Base-by-base conservation (phyloP, 2,797 vertebrate species). In the Atherinosoma microstoma region DNA sequence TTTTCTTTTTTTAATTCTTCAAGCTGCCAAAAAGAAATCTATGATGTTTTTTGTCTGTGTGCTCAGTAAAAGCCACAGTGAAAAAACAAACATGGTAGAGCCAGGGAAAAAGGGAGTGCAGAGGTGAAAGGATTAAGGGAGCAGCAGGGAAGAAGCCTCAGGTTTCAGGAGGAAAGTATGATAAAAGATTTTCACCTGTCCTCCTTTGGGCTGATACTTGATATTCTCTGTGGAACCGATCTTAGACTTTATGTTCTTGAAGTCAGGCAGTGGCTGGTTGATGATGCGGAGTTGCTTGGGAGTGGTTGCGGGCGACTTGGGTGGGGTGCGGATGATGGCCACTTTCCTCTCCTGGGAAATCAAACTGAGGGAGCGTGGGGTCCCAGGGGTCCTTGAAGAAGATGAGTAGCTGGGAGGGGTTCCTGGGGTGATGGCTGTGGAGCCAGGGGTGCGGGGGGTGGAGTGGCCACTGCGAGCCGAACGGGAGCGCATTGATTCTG, bases 151-250 rank as follows among this genome's bases (percentile, higher is more conserved):
- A 61, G 45, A 47, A 42, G 60, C 38, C 72, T 65, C 6, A 68
- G 32, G 7, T 59, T 54, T 70, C 51, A 38, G 8, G 30, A 53
- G 8, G 22, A 24, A 32, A 51, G 42, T 64, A 51, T 59, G 7
- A 53, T 35, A 57, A 29, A 58, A 69, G 61, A 69, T 60, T 3
- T 29, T 96, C 94, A 97, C 98, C 97, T 99, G 98, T 9, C 98
- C 98, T 63, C 97, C 97, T 94, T 98, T 98, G 12, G 98, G 98
- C 91, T 99, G 98, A 90, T 99, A 98, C 90, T 96, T 99, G 91
- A 99, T 98, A 80, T 99, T 99, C 40, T 99, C 98, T 13, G 93
- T 99, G 64, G 98, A 99, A 75, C 98, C 97, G 1, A 99, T 97
- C 95, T 99, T 99, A 85, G 98, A 99, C 85, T 93, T 97, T 93